Evolutionary conservation across 2,797 vertebrate species (phyloP).

Genomic region (Coregonus sp.): DNA sequence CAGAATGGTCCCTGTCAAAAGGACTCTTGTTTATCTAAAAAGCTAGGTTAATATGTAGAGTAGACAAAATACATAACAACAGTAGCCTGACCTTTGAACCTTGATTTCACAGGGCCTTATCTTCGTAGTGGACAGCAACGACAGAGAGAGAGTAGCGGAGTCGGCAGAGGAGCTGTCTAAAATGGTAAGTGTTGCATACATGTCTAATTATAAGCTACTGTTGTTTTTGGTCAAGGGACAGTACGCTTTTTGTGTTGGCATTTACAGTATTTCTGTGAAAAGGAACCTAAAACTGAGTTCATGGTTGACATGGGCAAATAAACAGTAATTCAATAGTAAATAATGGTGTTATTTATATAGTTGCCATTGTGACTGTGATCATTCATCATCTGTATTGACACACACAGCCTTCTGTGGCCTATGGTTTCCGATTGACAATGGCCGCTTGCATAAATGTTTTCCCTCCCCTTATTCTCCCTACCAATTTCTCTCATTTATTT

Average conservation of each 20-base stretch:
- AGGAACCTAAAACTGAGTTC: background rate
- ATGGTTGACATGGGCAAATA: background rate
- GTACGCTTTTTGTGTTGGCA: background rate
- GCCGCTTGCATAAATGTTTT: background rate
- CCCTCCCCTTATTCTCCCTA: background rate
- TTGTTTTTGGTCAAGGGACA: background rate
- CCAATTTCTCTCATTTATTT: background rate
- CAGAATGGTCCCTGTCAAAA: background rate
- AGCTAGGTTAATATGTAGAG: background rate
- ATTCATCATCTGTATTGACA: background rate
- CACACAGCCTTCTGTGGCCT: background rate
- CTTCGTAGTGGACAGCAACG: slow-evolving; percentile 90
- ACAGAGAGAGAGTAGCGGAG: slow-evolving; percentile 83
- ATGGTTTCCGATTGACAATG: background rate
- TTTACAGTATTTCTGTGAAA: background rate
- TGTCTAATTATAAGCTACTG: background rate
- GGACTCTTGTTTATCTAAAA: background rate
- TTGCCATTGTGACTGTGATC: background rate
- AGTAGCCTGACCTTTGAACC: background rate
- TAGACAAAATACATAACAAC: background rate
- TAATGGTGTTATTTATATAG: slow-evolving; percentile 5
- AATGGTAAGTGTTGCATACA: slow-evolving; percentile 74
- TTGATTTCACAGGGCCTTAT: slow-evolving; percentile 79
- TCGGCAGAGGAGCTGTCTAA: slow-evolving; percentile 83
- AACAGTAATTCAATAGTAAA: background rate